phyloP scores from a whole-genome alignment of 2,113 vertebrate species.

The Passer domesticus region DNA sequence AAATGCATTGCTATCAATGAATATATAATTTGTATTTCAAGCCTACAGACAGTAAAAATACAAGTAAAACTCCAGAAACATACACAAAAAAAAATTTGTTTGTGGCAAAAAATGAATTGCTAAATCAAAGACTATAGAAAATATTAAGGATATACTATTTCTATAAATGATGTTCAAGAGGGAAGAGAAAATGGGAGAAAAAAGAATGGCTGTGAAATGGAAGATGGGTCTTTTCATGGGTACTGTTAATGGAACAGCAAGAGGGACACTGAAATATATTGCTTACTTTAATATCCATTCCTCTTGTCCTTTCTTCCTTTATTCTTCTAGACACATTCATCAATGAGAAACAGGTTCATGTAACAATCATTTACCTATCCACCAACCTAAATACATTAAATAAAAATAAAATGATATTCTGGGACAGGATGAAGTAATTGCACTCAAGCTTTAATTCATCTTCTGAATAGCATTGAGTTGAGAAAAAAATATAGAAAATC shows the following conservation, averaged over 20 bases:
- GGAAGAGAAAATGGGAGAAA: neutral
- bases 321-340: constrained; percentile 25
- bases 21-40: constrained; percentile 53
- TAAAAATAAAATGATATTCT: constrained; percentile 5
- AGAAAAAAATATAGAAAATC: neutral
- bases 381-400: neutral
- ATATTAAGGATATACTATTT: constrained; percentile 12
- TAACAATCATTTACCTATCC: constrained; percentile 15
- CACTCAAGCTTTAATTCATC: neutral
- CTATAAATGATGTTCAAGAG: neutral
- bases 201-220: constrained; percentile 7
- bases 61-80: neutral
- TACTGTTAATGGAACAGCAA: constrained; percentile 3
- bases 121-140: constrained; percentile 22
- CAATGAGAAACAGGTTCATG: constrained; percentile 16
- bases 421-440: neutral
- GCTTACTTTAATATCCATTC: constrained; percentile 21
- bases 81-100: neutral
- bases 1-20: constrained; percentile 24
- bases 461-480: neutral
- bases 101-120: constrained; percentile 8
- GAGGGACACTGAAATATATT: constrained; percentile 19
- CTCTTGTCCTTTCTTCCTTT: neutral
- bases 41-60: neutral
- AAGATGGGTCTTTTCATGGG: constrained; percentile 21